Base-by-base conservation (phyloP, 2,888 invertebrate genomes). In the Rutpela maculata region DNA sequence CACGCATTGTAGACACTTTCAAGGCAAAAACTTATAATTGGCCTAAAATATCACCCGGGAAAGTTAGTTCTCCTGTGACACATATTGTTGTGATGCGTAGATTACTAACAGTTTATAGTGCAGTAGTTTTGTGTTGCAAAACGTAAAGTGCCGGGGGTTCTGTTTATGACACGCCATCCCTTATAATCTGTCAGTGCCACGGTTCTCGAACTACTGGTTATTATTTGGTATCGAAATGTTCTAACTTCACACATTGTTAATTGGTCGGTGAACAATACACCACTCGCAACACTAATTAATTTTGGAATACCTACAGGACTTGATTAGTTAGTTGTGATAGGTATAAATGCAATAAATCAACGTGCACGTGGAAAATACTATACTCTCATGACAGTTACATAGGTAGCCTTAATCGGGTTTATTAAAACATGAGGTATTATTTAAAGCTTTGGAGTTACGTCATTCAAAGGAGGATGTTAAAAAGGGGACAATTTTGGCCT, bases 161-260 rank as follows among this genome's bases (percentile, higher is more conserved):
- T 70, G 70, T 43, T 60, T 43, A 70, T 70, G 70, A 70, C 70
- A 43, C 43, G 59, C 38, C 59, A 70, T 70, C 60, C 43, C 60
- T 70, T 70, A 70, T 43, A 70, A 56, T 59, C 59, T 43, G 70
- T 70, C 70, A 70, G 38, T 70, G 70, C 43, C 70, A 70, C 70
- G 70, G 15, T 12, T 19, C 38, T 31, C 35, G 59, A 70, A 60
- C 70, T 38, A 18, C 60, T 60, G 65, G 10, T 65, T 65, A 65
- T 43, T 65, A 59, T 19, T 59, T 22, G 19, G 17, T 70, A 70
- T 70, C 60, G 70, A 70, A 60, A 70, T 59, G 38, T 19, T 60
- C 59, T 43, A 22, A 31, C 43, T 60, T 50, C 55, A 26, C 55
- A 66, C 12, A 50, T 19, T 70, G 60, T 31, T 59, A 70, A 70